Conservation (phyloP, 1,140 invertebrate species). For the Akabosia matsudoensis region DNA sequence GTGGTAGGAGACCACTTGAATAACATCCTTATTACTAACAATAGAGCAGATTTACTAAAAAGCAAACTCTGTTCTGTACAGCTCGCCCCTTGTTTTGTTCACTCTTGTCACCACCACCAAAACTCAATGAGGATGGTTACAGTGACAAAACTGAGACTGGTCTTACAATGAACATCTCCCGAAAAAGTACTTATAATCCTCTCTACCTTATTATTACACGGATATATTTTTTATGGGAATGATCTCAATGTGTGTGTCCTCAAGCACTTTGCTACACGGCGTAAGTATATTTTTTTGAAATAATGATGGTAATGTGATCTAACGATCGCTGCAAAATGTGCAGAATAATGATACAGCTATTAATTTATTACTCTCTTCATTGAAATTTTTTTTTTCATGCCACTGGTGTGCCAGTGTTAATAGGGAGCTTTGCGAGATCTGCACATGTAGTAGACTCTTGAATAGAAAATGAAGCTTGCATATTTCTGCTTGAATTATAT, state of each 20-base stretch:
- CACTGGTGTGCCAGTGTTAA: too few relatives aligned
- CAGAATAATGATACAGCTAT: too few relatives aligned
- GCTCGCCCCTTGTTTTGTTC: not conserved
- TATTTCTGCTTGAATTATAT: too few relatives aligned
- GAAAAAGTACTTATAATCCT: not conserved
- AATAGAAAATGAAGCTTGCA: too few relatives aligned
- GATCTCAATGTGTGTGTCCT: not conserved
- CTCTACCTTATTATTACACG: not conserved
- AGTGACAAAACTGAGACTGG: not conserved
- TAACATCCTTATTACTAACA: conserved; percentile 13
- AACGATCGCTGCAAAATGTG: too few relatives aligned
- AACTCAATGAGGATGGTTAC: not conserved
- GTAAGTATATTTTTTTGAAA: not conserved
- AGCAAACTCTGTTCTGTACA: too few relatives aligned
- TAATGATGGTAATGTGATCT: conserved; percentile 18
- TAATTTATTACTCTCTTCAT: too few relatives aligned
- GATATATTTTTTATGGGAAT: too few relatives aligned
- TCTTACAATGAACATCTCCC: not conserved
- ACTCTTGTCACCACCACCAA: not conserved
- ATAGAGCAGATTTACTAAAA: not conserved
- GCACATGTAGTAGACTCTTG: too few relatives aligned
- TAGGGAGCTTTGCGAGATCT: too few relatives aligned
- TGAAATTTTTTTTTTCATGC: too few relatives aligned
- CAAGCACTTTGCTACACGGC: too few relatives aligned
- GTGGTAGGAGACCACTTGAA: conserved; percentile 8